Evolutionary conservation across 1,140 invertebrate genomes (phyloP), one percentile per base, ranked within the genome.

Genomic region (Drosophila punjabiensis): DNA sequence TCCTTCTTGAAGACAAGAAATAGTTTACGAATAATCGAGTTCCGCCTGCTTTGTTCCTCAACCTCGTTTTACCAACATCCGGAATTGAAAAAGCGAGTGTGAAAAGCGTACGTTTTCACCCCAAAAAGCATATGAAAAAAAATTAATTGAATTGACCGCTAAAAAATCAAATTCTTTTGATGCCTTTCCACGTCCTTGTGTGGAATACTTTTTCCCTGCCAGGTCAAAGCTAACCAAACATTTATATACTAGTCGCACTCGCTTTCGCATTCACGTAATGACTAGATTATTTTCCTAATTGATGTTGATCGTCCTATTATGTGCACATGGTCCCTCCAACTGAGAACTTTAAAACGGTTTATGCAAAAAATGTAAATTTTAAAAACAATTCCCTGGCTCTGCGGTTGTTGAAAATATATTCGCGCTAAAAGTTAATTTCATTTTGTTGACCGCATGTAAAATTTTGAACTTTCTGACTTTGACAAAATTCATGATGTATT

Each of bases 251-350:
- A 63, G 20, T n/a, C 24, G 24, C 56, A 24, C n/a, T 63, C 32
- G 39, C 30, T 66, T 33, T 60, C 4, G 11, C 32, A 80, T 75
- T 68, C 67, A 28, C 65, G 24, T 77, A 80, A 87, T 86, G 68
- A 65, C 79, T 48, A 73, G 83, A 87, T 81, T 87, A 82, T 77
- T 80, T 87, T 87, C 62, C 80, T 78, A 88, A 88, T 83, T 88
- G 63, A 83, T 79, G 66, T 63, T 62, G 80, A 83, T 75, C 84
- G 73, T 68, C 35, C 76, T 80, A 80, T 76, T 79, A 81, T 65
- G 60, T 32, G 33, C 53, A 61, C 62, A 63, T 33, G 24, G 30
- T 6, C n/a, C 37, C 39, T 4, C 20, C n/a, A 16, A 7, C 9
- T 33, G 6, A 18, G 30, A 18, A 33, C 30, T 13, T 13, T 18